Evolutionary conservation across 1,140 invertebrate species (phyloP), one percentile per base, ranked within the genome.

Genomic region (Planococcus citri): DNA sequence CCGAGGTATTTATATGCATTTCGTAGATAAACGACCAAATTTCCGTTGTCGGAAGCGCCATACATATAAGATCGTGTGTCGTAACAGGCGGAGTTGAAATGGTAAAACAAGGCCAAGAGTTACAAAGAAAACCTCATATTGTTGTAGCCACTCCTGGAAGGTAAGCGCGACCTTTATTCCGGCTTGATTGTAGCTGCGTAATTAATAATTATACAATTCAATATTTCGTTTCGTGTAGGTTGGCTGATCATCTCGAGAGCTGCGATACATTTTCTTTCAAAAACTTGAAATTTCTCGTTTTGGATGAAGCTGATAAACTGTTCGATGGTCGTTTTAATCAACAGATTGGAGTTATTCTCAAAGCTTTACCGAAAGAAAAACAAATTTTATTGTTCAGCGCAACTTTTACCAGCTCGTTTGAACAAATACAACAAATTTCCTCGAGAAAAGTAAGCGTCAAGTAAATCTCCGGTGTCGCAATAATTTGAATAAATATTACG

Each of bases 81-180:
- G 87, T 98, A 67, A 93, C 95, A 67, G 91, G 97, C 25, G 94
- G 95, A 61, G 91, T 93, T 79, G 93, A 97, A 81, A 92, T 97
- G 85, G 84, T 97, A 70, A 81, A 84, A 3, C 96, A 99, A 80
- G 91, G 91, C 0, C 80, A 89, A 74, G 90, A 94, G 75, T 78
- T 99, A 8, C 84, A 89, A 17, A 90, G 88, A 75, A 84, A 86
- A 70, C 95, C 96, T 10, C 95, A 98, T 77, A 88, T 98, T 75
- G 89, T 99, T 24, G 87, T 99, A 38, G 90, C 93, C 6, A 97
- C 95, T 75, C 94, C 94, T 29, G 95, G 95, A 12, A 82, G 91
- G 76, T 78, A n/a, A n/a, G n/a, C n/a, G 29, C 29, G 12, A 74
- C 10, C n/a, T 68, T 61, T 2, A 21, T 37, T n/a, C 20, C n/a